Evolutionary conservation across 2,888 invertebrate species (phyloP).

Genomic region (Andrena camellia): DNA sequence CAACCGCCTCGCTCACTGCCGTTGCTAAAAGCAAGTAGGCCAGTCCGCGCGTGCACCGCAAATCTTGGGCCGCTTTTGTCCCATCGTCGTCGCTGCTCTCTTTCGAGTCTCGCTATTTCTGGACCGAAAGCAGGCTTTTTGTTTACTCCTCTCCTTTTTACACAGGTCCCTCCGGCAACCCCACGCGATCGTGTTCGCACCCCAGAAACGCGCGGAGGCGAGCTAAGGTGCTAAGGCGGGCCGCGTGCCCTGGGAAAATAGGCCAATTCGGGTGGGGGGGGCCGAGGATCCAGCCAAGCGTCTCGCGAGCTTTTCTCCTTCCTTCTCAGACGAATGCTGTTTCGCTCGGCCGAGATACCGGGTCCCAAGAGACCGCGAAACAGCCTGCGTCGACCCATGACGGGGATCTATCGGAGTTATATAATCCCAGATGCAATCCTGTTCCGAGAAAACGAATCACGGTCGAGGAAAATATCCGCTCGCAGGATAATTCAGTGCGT

Average conservation of each 20-base stretch:
- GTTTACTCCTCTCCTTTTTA: slow-evolving; percentile 26
- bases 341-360: no score
- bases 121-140: slow-evolving; percentile 22
- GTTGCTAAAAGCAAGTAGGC: slow-evolving; percentile 47
- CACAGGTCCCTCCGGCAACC: slow-evolving; percentile 20
- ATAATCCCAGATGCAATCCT: no score
- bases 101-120: slow-evolving; percentile 39
- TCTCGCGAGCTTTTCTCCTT: background rate
- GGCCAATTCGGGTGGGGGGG: slow-evolving; percentile 9
- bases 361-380: no score
- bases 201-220: slow-evolving; percentile 14
- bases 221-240: slow-evolving; percentile 2
- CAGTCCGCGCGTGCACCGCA: slow-evolving; percentile 31
- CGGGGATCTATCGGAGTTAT: no score
- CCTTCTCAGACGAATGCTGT: no score
- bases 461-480: no score
- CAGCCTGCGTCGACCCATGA: no score
- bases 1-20: background rate
- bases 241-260: slow-evolving; percentile 1
- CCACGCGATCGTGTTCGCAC: slow-evolving; percentile 17
- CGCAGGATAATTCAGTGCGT: no score
- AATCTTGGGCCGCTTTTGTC: slow-evolving; percentile 44
- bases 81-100: slow-evolving; percentile 9
- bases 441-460: no score
- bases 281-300: background rate